phyloP scores from a whole-genome alignment of 2,797 vertebrate species.

The Lateolabrax maculatus region DNA sequence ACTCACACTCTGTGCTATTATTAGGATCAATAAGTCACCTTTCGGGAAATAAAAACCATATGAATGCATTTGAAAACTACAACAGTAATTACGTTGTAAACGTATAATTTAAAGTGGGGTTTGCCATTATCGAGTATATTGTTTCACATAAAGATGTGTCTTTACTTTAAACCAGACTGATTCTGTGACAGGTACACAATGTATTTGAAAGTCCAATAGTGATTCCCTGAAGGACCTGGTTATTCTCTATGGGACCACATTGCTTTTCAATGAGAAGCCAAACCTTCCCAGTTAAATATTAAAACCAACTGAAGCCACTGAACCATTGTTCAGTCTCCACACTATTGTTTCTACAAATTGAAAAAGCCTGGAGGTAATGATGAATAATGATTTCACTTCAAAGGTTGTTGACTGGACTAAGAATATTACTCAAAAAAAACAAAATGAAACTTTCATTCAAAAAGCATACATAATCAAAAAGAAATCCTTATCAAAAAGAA shows the following conservation, averaged over 20 bases:
- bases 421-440: conserved; percentile 5
- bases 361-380: background rate
- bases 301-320: conserved; percentile 35
- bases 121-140: background rate
- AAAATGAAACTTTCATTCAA: conserved; percentile 46
- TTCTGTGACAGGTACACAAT: conserved; percentile 11
- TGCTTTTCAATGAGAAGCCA: conserved; percentile 4
- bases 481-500: conserved; percentile 65
- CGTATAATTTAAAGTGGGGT: background rate
- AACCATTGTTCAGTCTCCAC: conserved; percentile 18
- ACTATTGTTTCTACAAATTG: background rate
- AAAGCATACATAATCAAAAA: conserved; percentile 72
- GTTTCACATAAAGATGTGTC: background rate
- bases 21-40: conserved; percentile 40
- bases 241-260: conserved; percentile 20
- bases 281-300: conserved; percentile 38
- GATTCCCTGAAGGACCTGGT: conserved; percentile 23
- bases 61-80: background rate
- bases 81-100: background rate
- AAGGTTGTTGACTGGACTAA: conserved; percentile 9
- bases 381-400: conserved; percentile 7
- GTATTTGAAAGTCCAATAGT: conserved; percentile 14
- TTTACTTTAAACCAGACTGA: background rate
- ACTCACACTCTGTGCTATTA: conserved; percentile 54
- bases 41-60: conserved; percentile 2